Evolutionary conservation across 2,797 vertebrate genomes (phyloP).

Genomic region (Cryptoblepharus egeriae): DNA sequence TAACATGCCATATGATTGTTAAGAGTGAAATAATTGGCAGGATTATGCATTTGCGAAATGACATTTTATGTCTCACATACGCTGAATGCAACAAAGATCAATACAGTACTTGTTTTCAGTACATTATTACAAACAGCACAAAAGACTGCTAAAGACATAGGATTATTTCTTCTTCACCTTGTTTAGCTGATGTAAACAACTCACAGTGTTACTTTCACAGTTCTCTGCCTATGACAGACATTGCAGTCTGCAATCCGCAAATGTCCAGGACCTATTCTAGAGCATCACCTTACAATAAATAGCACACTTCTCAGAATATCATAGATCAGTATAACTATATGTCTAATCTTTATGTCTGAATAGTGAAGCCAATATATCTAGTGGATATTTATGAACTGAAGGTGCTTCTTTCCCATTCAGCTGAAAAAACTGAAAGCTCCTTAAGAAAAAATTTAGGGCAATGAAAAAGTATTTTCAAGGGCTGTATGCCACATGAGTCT

Average conservation of each 20-base stretch:
- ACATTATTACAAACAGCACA: not conserved
- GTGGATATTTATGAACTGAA: not conserved
- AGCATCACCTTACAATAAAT: conserved; percentile 4
- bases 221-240: not conserved
- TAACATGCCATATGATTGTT: conserved; percentile 54
- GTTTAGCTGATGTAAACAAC: not conserved
- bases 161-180: not conserved
- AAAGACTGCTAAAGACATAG: not conserved
- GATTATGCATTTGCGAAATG: not conserved
- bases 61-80: not conserved
- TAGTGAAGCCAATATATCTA: not conserved
- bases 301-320: not conserved
- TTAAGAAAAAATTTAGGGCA: not conserved
- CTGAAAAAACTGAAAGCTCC: not conserved
- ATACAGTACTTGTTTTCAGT: not conserved
- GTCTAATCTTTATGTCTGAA: not conserved
- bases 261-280: not conserved
- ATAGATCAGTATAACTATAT: not conserved
- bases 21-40: conserved; percentile 2
- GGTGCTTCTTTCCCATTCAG: not conserved
- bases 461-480: not conserved
- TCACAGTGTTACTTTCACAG: not conserved
- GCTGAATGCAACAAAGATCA: not conserved
- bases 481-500: not conserved
- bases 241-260: not conserved